Conservation (phyloP, 23 tunicate genomes). For the Phallusia fumigata region DNA sequence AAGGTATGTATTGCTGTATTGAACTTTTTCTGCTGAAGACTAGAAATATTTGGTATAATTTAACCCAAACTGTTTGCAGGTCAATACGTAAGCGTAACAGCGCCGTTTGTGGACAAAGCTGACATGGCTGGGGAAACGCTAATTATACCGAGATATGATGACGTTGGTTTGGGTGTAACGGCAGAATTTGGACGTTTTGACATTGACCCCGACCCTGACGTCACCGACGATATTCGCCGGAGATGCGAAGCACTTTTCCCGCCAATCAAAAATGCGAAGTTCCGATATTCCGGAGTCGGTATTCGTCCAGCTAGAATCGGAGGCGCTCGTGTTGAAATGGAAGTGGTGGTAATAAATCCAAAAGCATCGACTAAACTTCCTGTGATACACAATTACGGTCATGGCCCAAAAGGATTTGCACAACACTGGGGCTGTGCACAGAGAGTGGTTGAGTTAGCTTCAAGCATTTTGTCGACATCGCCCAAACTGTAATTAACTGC, state of each 20-base stretch:
- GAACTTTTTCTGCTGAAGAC: not conserved
- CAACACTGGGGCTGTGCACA: conserved; percentile 81
- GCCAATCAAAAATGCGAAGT: conserved; percentile 17
- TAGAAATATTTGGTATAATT: no score
- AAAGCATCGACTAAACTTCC: conserved; percentile 9
- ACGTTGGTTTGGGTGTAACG: conserved; percentile 38
- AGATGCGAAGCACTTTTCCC: conserved; percentile 40
- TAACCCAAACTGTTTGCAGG: not conserved
- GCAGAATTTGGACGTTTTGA: conserved; percentile 58
- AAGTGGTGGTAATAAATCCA: not conserved
- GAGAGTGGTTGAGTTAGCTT: conserved; percentile 34
- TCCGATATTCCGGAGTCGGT: conserved; percentile 41
- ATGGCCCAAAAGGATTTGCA: conserved; percentile 61
- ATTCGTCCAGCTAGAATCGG: conserved; percentile 70
- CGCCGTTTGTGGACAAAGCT: not conserved
- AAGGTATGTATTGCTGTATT: not conserved
- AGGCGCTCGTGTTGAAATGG: conserved; percentile 72
- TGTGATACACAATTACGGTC: conserved; percentile 85
- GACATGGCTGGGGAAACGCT: conserved; percentile 21
- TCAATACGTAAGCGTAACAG: not conserved
- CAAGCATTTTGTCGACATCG: not conserved
- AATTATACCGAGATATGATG: conserved; percentile 45
- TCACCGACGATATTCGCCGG: conserved; percentile 46
- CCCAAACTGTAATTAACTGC: not conserved
- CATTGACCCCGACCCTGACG: conserved; percentile 32